Evolutionary conservation across 2,888 invertebrate species (phyloP).

Genomic region (Eupithecia dodoneata): DNA sequence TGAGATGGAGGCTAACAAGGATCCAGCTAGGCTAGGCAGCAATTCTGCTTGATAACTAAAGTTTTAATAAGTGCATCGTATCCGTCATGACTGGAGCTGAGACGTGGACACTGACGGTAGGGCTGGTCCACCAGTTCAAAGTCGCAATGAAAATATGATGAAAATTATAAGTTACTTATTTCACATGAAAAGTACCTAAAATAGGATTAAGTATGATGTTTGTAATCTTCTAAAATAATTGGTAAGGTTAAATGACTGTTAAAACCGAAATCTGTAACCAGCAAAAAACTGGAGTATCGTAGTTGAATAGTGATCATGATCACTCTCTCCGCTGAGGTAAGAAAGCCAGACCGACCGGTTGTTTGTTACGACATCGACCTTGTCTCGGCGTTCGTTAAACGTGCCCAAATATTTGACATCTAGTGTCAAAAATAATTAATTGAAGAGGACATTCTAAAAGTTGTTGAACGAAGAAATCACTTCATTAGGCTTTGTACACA

Average conservation of each 20-base stretch:
- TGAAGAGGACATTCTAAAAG: no score
- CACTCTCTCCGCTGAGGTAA: conserved; percentile 29
- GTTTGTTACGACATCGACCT: conserved; percentile 25
- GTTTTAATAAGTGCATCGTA: no score
- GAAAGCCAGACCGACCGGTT: conserved; percentile 28
- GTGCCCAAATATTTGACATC: neutral
- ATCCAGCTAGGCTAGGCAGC: no score
- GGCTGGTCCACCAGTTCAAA: no score
- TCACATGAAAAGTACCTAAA: neutral
- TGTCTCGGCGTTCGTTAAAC: conserved; percentile 26
- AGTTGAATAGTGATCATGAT: conserved; percentile 10
- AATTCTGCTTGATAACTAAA: no score
- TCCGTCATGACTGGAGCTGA: no score
- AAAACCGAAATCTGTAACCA: neutral
- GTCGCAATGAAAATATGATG: neutral
- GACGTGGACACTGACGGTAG: no score
- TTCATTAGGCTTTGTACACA: no score
- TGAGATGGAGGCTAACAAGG: no score
- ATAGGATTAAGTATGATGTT: neutral
- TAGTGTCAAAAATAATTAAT: neutral
- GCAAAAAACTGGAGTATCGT: neutral
- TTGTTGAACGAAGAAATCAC: no score
- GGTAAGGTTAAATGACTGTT: neutral
- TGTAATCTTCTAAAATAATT: neutral
- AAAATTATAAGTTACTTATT: neutral